Conservation (phyloP, 2,888 invertebrate species). For the Rhogogaster chlorosoma region DNA sequence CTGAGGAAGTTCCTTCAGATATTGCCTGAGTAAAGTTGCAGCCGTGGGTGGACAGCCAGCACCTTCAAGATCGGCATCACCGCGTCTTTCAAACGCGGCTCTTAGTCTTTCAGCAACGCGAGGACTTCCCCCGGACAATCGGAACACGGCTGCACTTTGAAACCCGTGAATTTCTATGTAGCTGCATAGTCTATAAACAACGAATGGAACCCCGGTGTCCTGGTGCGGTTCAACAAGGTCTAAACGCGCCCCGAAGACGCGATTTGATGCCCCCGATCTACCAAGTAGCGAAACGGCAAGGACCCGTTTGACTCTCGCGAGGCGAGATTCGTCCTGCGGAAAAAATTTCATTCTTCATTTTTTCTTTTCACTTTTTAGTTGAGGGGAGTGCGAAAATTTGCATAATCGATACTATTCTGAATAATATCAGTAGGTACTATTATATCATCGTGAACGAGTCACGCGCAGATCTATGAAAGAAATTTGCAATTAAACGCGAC, state of each 20-base stretch:
- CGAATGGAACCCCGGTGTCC: conserved; percentile 75
- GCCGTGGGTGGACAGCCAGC: conserved; percentile 80
- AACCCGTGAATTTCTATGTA: conserved; percentile 78
- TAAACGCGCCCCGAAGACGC: conserved; percentile 73
- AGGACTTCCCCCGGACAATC: conserved; percentile 80
- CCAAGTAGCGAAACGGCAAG: conserved; percentile 73
- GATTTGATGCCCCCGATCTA: conserved; percentile 66
- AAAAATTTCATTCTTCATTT: background rate
- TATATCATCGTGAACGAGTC: background rate
- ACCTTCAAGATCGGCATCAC: conserved; percentile 79
- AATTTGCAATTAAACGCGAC: background rate
- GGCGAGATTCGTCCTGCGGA: conserved; percentile 73
- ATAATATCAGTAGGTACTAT: background rate
- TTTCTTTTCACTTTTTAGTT: background rate
- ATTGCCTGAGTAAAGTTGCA: conserved; percentile 80
- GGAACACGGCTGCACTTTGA: conserved; percentile 75
- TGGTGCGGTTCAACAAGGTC: conserved; percentile 73
- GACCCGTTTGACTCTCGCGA: conserved; percentile 75
- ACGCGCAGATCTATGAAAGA: background rate
- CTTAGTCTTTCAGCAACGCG: conserved; percentile 79
- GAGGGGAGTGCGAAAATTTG: background rate
- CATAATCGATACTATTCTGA: background rate
- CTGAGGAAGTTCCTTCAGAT: conserved; percentile 80
- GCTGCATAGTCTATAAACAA: conserved; percentile 76
- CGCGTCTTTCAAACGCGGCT: conserved; percentile 79